Base-by-base conservation (phyloP, 2,797 vertebrate genomes). In the Pseudopleuronectes americanus region DNA sequence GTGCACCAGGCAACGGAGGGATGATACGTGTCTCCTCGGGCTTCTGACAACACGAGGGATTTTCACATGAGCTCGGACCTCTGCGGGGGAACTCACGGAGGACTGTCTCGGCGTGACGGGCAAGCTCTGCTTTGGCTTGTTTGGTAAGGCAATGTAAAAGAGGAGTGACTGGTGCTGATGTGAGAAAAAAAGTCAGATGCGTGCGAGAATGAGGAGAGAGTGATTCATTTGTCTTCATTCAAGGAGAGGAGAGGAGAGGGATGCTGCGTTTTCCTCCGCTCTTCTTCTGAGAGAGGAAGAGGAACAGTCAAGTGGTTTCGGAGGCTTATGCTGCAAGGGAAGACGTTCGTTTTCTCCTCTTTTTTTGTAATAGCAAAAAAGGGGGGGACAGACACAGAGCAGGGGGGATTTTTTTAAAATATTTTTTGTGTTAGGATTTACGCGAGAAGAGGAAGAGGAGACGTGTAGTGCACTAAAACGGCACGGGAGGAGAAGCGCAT, bases 31-130 rank as follows among this genome's bases (percentile, higher is more conserved):
- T 87, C 77, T 81, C 78, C 79, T 68, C 79, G 61, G 85, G 13
- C 79, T 77, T 87, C 76, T 87, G 81, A 87, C 83, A 73, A 59
- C 60, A 45, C 23, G 49, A 54, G 6, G 74, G 69, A 72, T 81
- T 74, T 64, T 74, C 52, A 48, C n/a, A 12, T 61, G 6, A 22
- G 66, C 26, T 52, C 33, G 68, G 66, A 80, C 64, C 63, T 55
- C 49, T 1, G 38, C 24, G 10, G 16, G 16, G 74, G 8, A 77
- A 77, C 52, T 51, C 51, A 41, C 33, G 43, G 2, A 41, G 63
- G 70, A 81, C 64, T 49, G 68, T 51, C 21, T 63, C 22, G 48
- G 2, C 48, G 51, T 0, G 28, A 59, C 51, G 52, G 48, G 43
- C 45, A 2, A 49, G 64, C 74, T 72, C 7, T 6, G 28, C 6